Evolutionary conservation across 1,140 invertebrate genomes (phyloP).

Genomic region (Orussus abietinus): DNA sequence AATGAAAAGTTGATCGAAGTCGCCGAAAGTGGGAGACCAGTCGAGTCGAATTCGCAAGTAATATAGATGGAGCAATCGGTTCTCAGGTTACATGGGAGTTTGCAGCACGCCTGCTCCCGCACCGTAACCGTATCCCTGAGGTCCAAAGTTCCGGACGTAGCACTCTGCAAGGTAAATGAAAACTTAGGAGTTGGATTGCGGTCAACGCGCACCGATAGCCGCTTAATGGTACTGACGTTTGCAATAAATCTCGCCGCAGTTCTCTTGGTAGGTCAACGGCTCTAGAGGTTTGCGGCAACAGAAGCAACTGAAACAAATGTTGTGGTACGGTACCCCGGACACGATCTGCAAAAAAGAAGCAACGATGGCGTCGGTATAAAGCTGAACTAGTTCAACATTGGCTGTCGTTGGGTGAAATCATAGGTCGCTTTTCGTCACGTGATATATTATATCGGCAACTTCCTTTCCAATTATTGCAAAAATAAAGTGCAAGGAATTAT

Average conservation of each 20-base stretch:
- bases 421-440: no score
- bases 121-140: constrained; percentile 43
- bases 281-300: constrained; percentile 54
- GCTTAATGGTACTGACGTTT: constrained; percentile 45
- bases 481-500: no score
- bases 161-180: constrained; percentile 30
- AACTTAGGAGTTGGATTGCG: constrained; percentile 3
- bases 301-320: constrained; percentile 53
- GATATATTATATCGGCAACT: no score
- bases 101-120: constrained; percentile 37
- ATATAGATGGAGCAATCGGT: no score
- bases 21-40: no score
- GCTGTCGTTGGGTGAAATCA: no score
- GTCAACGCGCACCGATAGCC: neutral
- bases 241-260: constrained; percentile 54
- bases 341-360: constrained; percentile 28
- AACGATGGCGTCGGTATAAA: no score
- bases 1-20: no score
- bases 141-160: constrained; percentile 43
- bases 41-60: no score
- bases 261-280: constrained; percentile 50
- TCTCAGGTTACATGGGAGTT: constrained; percentile 32
- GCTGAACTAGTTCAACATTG: no score
- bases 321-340: constrained; percentile 49
- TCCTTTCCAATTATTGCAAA: no score